Conservation (phyloP, 92 coral and sea anemone species). For the Epizoanthus rinbou region DNA sequence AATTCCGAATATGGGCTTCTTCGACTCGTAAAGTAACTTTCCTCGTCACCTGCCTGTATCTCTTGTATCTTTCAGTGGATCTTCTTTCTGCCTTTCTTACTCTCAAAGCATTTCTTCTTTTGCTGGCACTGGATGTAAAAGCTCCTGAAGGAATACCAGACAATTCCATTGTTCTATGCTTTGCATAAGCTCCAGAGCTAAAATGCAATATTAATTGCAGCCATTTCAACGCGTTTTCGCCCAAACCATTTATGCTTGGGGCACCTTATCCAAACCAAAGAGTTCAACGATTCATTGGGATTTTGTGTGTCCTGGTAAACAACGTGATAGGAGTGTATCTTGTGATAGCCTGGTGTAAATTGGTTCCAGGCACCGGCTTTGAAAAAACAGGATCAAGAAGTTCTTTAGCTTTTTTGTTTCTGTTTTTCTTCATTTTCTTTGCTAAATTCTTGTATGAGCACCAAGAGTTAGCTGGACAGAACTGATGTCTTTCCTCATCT, state of each 20-base stretch:
- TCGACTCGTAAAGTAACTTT: constrained; percentile 31
- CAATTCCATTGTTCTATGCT: constrained; percentile 48
- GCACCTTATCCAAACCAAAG: constrained; percentile 51
- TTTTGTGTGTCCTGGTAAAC: constrained; percentile 56
- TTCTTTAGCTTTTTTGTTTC: background rate
- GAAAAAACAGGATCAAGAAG: constrained; percentile 43
- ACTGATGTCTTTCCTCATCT: constrained; percentile 48
- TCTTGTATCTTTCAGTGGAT: constrained; percentile 46
- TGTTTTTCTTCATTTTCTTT: constrained; percentile 16
- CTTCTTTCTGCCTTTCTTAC: constrained; percentile 44
- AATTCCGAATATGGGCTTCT: background rate
- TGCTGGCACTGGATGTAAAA: constrained; percentile 26
- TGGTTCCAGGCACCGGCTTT: constrained; percentile 13
- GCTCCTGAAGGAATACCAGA: constrained; percentile 34
- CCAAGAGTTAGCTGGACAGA: constrained; percentile 45
- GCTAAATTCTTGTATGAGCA: constrained; percentile 37
- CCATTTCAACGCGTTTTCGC: constrained; percentile 50
- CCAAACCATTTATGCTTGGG: constrained; percentile 62
- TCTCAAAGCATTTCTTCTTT: constrained; percentile 37
- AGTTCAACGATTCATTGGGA: constrained; percentile 51
- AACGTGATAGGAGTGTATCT: constrained; percentile 35
- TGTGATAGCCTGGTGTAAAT: constrained; percentile 36
- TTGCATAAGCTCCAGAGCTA: constrained; percentile 44
- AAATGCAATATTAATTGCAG: constrained; percentile 42
- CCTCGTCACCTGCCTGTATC: constrained; percentile 42